These are phyloP conservation scores for Ctenodactylus gundi DNA, from an alignment of 2,113 vertebrate species.

Conservation along the genomic window DNA sequence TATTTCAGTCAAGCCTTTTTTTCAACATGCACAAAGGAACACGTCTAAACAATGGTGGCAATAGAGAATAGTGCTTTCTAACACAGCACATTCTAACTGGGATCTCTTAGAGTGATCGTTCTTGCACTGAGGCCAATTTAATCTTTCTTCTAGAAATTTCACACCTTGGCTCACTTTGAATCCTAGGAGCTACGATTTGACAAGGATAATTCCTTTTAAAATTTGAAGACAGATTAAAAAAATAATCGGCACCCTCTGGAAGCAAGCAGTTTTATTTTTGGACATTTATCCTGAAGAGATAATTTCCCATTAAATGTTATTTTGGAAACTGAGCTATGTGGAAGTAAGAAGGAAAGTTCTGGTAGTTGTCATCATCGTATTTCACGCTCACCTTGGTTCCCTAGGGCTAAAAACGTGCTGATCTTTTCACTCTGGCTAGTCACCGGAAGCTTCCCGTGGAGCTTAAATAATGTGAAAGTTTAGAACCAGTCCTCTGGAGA, in stretches of 20 bases:
- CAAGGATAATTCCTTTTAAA: not conserved
- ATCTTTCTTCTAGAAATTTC: not conserved
- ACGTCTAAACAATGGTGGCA: not conserved
- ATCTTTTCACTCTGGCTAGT: not conserved
- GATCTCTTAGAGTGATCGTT: not conserved
- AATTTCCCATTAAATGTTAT: constrained; percentile 16
- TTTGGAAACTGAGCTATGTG: not conserved
- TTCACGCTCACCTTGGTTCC: not conserved
- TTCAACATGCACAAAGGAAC: not conserved
- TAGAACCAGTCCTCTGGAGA: not conserved
- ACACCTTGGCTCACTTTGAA: not conserved
- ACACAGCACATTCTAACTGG: not conserved
- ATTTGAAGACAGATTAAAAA: not conserved
- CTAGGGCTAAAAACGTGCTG: not conserved
- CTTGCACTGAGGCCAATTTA: not conserved
- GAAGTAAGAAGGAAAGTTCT: not conserved
- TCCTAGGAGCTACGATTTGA: not conserved
- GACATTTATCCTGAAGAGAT: not conserved
- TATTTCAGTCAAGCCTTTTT: not conserved
- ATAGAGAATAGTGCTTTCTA: not conserved
- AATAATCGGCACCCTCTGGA: not conserved
- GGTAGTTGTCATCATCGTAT: not conserved
- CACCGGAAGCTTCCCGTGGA: not conserved
- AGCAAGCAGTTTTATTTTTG: not conserved
- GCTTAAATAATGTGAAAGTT: not conserved